Percentiles rank a stretch among this genome's conserved stretches.
These are phyloP conservation scores for Nothocercus julius DNA, from an alignment of 2,113 vertebrate species.

Conservation along the genomic window DNA sequence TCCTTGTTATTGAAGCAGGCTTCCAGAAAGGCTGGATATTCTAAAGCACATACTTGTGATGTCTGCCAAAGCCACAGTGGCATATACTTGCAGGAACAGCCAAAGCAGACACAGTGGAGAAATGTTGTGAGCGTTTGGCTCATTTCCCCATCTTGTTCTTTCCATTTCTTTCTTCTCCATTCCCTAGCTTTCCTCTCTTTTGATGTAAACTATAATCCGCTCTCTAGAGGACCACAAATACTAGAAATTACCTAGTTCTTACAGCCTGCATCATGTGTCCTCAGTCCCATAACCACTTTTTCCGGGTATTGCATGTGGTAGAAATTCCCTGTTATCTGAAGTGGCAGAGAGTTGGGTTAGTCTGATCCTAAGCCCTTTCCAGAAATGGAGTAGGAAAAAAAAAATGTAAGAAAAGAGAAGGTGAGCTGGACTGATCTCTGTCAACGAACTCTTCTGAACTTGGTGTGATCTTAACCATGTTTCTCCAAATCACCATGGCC, in stretches of 20 bases:
- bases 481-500: background rate
- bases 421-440: background rate
- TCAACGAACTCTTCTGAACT: background rate
- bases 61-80: constrained; percentile 49
- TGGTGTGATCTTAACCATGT: background rate
- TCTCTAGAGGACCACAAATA: background rate
- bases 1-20: background rate
- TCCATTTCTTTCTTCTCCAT: constrained; percentile 17
- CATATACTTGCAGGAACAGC: constrained; percentile 38
- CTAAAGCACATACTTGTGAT: background rate
- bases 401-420: background rate
- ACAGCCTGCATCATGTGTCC: background rate
- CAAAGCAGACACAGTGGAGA: constrained; percentile 57
- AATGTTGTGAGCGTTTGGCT: constrained; percentile 27
- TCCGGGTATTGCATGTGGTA: background rate
- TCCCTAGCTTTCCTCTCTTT: background rate
- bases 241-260: background rate
- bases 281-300: background rate
- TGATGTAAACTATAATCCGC: background rate
- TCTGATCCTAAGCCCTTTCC: background rate
- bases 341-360: background rate
- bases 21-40: constrained; percentile 28
- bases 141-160: constrained; percentile 41
- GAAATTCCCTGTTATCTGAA: background rate
- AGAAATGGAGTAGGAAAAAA: no score